Conservation (phyloP, 2,888 invertebrate genomes). For the Pheosia gnoma region DNA sequence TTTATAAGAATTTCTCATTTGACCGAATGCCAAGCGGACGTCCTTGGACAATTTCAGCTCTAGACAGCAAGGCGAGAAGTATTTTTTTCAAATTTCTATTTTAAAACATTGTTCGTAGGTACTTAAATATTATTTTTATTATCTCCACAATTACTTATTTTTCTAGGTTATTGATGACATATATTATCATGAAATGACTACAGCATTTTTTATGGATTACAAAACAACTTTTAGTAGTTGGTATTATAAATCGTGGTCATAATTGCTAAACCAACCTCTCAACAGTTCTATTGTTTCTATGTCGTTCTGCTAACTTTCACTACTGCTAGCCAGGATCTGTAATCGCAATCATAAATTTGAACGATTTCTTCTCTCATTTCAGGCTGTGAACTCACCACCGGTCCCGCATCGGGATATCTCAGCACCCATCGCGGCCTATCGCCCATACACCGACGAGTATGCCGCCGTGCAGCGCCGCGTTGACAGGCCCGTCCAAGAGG, state of each 20-base stretch:
- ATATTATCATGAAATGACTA: background rate
- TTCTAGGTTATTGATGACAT: slow-evolving; percentile 9
- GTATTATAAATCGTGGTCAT: no score
- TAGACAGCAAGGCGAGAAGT: slow-evolving; percentile 64
- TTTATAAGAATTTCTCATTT: slow-evolving; percentile 53
- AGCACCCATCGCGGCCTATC: slow-evolving; percentile 59
- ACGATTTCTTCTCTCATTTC: slow-evolving; percentile 48
- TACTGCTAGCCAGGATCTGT: background rate
- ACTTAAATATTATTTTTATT: slow-evolving; percentile 5
- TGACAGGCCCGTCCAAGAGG: slow-evolving; percentile 65
- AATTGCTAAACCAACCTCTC: no score
- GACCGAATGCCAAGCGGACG: slow-evolving; percentile 61
- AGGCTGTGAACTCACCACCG: slow-evolving; percentile 81
- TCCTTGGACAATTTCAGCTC: slow-evolving; percentile 61
- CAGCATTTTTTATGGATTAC: no score
- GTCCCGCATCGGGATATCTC: slow-evolving; percentile 74
- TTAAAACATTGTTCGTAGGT: slow-evolving; percentile 12
- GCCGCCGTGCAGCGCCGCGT: slow-evolving; percentile 64
- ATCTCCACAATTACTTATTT: slow-evolving; percentile 5
- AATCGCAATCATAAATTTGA: background rate
- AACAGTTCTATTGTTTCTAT: no score
- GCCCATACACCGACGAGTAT: slow-evolving; percentile 74
- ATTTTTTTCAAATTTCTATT: slow-evolving; percentile 27
- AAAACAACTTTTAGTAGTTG: no score
- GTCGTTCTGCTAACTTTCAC: background rate